A percentile compares a stretch with the other conserved stretches of the same genome.
Conservation (phyloP, 2,797 vertebrate species). For the Lepilemur septentrionalis region DNA sequence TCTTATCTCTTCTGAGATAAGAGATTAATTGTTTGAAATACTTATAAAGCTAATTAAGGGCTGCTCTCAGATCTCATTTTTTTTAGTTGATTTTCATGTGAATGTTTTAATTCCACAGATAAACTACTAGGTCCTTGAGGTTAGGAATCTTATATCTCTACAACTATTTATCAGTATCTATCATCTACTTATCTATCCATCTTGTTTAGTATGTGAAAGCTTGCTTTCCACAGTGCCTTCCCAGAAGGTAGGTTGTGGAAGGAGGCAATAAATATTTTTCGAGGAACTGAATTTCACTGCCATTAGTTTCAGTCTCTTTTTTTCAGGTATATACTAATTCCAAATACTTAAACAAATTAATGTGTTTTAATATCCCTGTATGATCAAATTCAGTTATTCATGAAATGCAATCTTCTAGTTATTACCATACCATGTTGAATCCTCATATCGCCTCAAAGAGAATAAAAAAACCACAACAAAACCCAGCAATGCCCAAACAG, state of each 20-base stretch:
- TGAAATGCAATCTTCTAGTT: not conserved
- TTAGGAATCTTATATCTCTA: not conserved
- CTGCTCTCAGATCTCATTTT: not conserved
- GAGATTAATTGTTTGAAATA: not conserved
- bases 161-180: not conserved
- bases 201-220: not conserved
- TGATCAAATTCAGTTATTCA: not conserved
- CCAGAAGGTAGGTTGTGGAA: not conserved
- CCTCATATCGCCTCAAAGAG: not conserved
- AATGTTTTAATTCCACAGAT: not conserved
- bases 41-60: not conserved
- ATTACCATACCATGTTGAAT: not conserved
- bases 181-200: not conserved
- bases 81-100: not conserved
- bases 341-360: slow-evolving; percentile 27
- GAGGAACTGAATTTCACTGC: not conserved
- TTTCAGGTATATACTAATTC: not conserved
- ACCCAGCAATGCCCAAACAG: not conserved
- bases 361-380: not conserved
- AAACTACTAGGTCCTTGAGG: not conserved
- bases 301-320: not conserved
- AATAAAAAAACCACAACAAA: slow-evolving; percentile 31
- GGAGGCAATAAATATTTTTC: not conserved
- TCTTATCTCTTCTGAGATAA: not conserved
- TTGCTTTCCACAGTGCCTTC: not conserved